Evolutionary conservation across 2,113 vertebrate species (phyloP).

Genomic region (Hippocampus abdominalis): DNA sequence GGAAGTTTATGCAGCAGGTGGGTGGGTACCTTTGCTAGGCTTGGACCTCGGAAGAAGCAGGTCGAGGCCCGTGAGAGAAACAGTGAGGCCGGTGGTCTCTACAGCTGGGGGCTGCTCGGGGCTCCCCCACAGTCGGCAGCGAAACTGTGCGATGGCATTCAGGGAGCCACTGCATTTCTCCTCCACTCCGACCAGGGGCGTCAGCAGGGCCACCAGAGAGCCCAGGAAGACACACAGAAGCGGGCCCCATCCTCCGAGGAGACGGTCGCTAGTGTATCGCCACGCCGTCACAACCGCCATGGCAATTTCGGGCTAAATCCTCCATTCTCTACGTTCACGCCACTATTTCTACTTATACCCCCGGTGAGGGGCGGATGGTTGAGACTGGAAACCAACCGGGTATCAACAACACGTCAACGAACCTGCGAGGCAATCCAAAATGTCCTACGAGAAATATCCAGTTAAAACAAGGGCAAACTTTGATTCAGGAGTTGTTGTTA

Average conservation of each 20-base stretch:
- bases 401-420: slow-evolving; percentile 7
- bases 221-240: slow-evolving; percentile 76
- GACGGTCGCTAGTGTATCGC: slow-evolving; percentile 73
- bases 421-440: background rate
- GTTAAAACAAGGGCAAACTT: background rate
- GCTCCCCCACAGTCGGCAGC: slow-evolving; percentile 69
- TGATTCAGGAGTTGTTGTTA: background rate
- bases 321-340: slow-evolving; percentile 33
- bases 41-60: slow-evolving; percentile 79
- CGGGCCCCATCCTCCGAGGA: slow-evolving; percentile 76
- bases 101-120: slow-evolving; percentile 44
- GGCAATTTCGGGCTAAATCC: slow-evolving; percentile 36
- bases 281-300: slow-evolving; percentile 75
- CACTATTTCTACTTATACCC: slow-evolving; percentile 35
- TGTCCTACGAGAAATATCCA: background rate
- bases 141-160: slow-evolving; percentile 76
- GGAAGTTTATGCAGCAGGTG: too few relatives aligned
- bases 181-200: slow-evolving; percentile 77
- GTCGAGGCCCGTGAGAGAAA: slow-evolving; percentile 74
- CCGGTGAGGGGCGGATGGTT: slow-evolving; percentile 12
- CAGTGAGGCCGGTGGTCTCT: slow-evolving; percentile 80
- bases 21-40: slow-evolving; percentile 76
- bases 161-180: slow-evolving; percentile 73
- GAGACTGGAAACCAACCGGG: background rate
- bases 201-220: slow-evolving; percentile 77